phyloP scores from a whole-genome alignment of 2,888 invertebrate species.

The Hydrotaea cyrtoneurina region DNA sequence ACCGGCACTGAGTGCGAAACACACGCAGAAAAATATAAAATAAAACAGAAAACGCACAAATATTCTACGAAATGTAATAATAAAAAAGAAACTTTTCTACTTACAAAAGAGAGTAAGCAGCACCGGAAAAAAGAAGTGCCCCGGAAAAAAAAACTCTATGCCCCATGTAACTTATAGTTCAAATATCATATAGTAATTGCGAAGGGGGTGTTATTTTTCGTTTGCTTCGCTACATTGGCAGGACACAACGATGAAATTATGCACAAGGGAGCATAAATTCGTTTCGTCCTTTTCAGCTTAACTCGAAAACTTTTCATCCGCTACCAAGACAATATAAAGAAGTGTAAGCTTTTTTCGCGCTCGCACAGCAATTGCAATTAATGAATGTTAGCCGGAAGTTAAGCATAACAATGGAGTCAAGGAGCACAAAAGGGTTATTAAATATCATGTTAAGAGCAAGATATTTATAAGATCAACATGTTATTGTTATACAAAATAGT shows the following conservation, averaged over 20 bases:
- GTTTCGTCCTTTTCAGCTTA: slow-evolving; percentile 20
- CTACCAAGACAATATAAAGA: slow-evolving; percentile 11
- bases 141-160: not conserved
- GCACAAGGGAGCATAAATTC: slow-evolving; percentile 58
- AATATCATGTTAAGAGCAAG: not conserved
- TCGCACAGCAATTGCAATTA: slow-evolving; percentile 44
- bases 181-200: slow-evolving; percentile 61
- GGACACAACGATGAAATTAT: slow-evolving; percentile 56
- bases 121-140: slow-evolving; percentile 2
- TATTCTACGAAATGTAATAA: slow-evolving; percentile 33
- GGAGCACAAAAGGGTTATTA: not conserved
- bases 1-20: slow-evolving; percentile 50
- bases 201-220: slow-evolving; percentile 15
- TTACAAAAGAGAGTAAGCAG: slow-evolving; percentile 43
- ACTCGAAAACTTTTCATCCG: slow-evolving; percentile 1
- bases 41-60: slow-evolving; percentile 39
- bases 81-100: slow-evolving; percentile 56
- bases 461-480: too few species aligned
- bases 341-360: slow-evolving; percentile 21
- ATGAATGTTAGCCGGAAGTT: slow-evolving; percentile 48
- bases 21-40: not conserved
- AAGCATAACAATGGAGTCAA: slow-evolving; percentile 41
- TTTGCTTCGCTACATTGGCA: slow-evolving; percentile 11
- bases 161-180: slow-evolving; percentile 39
- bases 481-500: too few species aligned